Base-by-base conservation (phyloP, 2,113 vertebrate species). In the Lasiurus cinereus region DNA sequence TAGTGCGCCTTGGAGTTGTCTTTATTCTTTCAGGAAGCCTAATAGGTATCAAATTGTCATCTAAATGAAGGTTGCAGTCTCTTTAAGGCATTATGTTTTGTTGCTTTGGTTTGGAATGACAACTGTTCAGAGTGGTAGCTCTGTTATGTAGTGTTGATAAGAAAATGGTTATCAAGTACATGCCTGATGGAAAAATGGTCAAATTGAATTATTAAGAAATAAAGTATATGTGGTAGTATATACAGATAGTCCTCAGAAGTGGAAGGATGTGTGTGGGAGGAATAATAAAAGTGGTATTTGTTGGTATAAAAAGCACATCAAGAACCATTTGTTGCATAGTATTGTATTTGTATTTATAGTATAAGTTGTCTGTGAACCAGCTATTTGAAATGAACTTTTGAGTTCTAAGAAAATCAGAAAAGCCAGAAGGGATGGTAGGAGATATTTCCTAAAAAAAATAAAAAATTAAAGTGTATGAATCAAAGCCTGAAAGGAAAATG, bases 41-140 rank as follows among this genome's bases (percentile, higher is more conserved):
- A 9, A 12, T 66, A 67, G 36, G 24, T 70, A 59, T 85, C 50
- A n/a, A 39, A 22, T 50, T 18, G 85, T 56, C 29, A 62, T 24
- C 22, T 31, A 52, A 5, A 7, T n/a, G 8, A 50, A 83, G 6
- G 6, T 33, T 77, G 64, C 3, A 10, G 5, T 80, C 24, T 88
- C 21, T n/a, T 64, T 88, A 73, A 79, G 93, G 52, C n/a, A 64
- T 83, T 90, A 16, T 8, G 15, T 83, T 52, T 8, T 83, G 2
- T 94, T 94, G 82, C 64, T 93, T 82, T 95, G 93, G 9, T 88
- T 94, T 85, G 50, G 12, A 80, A 46, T 33, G n/a, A 27, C 64
- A 56, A 50, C 14, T n/a, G 79, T 31, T 76, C 6, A 39, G 2
- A 69, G 29, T 85, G 64, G 29, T 78, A 74, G 29, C 36, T 90